Base-by-base conservation (phyloP, 2,888 invertebrate genomes). In the Brachyptera risi region DNA sequence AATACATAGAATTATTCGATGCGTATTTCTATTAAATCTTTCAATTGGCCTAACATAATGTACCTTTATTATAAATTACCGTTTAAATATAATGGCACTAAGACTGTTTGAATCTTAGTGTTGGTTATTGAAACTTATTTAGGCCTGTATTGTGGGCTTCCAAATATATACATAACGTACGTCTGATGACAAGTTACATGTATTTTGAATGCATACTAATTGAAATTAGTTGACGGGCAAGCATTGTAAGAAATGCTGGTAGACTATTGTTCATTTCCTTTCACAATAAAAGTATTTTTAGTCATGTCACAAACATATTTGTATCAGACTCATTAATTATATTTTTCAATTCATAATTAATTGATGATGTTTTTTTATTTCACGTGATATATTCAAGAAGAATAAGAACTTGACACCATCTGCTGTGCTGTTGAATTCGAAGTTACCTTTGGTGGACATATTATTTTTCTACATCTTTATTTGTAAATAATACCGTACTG, bases 281-380 rank as follows among this genome's bases (percentile, higher is more conserved):
- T 31, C n/a, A 19, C 37, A 9, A 21, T 37, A 42, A 15, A 2
- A 42, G n/a, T 31, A 11, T 21, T 17, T 44, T 19, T 13, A 37
- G 35, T 54, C 23, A 37, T 51, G 15, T 54, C 54, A 54, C 54
- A 54, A 35, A 54, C 35, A 21, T 54, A 54, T 54, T 54, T 37
- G 54, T 54, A 54, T 54, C 54, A 54, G 54, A 54, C 54, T 37
- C 54, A 54, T 54, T 54, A 54, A 51, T 54, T 54, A 54, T 54
- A 37, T 54, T 54, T 54, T 35, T 54, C 54, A 54, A 54, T 54
- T 35, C 35, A 47, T 54, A 54, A 54, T 54, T 35, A 54, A 54
- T 54, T 15, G 51, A 21, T 35, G 37, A 37, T 54, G 54, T 54
- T 19, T 17, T 51, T 51, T 21, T 54, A 13, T 35, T 13, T 17